Base-by-base conservation (phyloP, 2,888 invertebrate species). In the Dyspetes luteomarginatus region DNA sequence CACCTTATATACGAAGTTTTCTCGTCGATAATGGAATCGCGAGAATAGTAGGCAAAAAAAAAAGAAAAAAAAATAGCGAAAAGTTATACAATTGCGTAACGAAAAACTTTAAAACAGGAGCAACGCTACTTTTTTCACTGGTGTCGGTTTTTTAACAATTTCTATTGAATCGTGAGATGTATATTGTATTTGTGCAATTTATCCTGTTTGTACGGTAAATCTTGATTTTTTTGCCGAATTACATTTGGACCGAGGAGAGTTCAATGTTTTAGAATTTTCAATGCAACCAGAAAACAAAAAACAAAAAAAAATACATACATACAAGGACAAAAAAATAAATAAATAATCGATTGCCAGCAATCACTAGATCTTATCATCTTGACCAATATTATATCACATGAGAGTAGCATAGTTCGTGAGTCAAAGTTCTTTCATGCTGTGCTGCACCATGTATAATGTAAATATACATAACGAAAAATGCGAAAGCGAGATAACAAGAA, bases 351-450 rank as follows among this genome's bases (percentile, higher is more conserved):
- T 77, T 67, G 69, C 67, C 56, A 55, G 24, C 65, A 60, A 81
- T 67, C 68, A 65, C 22, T 72, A 73, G 48, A 82, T 69, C 58
- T 58, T 79, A 83, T n/a, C n/a, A n/a, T 69, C 81, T 79, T 71
- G 83, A 83, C 82, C 80, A 82, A 82, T 75, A 78, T 80, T 68
- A 79, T 73, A 74, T 75, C 71, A 76, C 72, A 65, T 68, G 82
- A 80, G 58, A 69, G 76, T 80, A 83, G 78, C 45, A 60, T 77
- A 67, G 74, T 74, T 73, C 48, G 52, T 72, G 71, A 60, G 52
- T 74, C 55, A 36, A 52, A 19, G 48, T 73, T 78, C 64, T 81
- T 81, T 78, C 75, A 75, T 83, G 68, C 69, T 76, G 81, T 73
- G 62, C 71, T 81, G 76, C 77, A 71, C 72, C 78, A 74, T 80